These are phyloP conservation scores for Cephus pygmeus DNA, from an alignment of 2,888 invertebrate species.

Conservation along the genomic window DNA sequence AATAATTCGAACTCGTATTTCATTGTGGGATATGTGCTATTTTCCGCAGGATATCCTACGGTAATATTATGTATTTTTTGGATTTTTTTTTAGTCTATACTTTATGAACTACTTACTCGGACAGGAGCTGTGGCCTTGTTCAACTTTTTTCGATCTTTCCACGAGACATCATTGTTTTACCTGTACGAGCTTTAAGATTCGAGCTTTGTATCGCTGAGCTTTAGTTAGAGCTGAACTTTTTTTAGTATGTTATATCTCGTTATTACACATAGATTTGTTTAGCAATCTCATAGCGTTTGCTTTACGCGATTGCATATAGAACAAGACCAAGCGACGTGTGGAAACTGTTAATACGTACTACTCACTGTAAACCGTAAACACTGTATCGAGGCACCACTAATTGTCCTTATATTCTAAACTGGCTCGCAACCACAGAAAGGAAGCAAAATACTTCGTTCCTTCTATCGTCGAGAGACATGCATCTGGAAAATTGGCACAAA, in stretches of 20 bases:
- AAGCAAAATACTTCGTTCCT: slow-evolving; percentile 14
- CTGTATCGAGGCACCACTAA: neutral
- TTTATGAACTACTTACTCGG: neutral
- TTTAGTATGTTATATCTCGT: neutral
- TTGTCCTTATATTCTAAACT: neutral
- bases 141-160: neutral
- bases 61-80: neutral
- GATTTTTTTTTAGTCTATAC: neutral
- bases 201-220: slow-evolving; percentile 27
- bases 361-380: neutral
- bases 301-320: neutral
- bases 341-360: neutral
- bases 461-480: slow-evolving; percentile 22
- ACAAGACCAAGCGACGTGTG: neutral
- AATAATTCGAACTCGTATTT: neutral
- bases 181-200: slow-evolving; percentile 26
- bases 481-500: neutral
- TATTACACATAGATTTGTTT: neutral
- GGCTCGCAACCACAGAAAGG: neutral
- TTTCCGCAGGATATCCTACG: neutral
- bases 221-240: slow-evolving; percentile 18
- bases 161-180: slow-evolving; percentile 16
- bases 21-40: neutral
- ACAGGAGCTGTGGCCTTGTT: neutral
- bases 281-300: neutral